These are phyloP conservation scores for Egretta garzetta DNA, from an alignment of 2,113 vertebrate species.

Conservation along the genomic window DNA sequence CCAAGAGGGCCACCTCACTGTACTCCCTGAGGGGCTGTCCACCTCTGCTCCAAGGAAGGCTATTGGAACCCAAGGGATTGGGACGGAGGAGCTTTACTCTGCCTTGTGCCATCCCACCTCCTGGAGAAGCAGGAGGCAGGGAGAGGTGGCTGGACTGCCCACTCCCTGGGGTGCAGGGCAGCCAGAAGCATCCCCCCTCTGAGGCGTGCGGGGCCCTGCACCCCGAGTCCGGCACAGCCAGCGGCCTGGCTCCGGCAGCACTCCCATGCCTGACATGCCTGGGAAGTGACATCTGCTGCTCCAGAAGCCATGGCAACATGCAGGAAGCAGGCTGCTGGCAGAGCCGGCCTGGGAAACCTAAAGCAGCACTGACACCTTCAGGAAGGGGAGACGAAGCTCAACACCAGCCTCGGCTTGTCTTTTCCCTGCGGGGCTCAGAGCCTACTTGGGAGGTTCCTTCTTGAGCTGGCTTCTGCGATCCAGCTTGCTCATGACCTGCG, in stretches of 20 bases:
- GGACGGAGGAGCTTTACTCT: not conserved
- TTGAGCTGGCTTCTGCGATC: slow-evolving; percentile 87
- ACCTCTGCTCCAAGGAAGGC: not conserved
- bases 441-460: slow-evolving; percentile 69
- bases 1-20: not conserved
- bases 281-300: not conserved
- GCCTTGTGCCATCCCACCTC: not conserved
- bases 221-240: not conserved
- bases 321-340: not conserved
- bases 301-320: slow-evolving; percentile 19
- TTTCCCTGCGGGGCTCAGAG: slow-evolving; percentile 33
- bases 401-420: not conserved
- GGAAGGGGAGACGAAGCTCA: slow-evolving; percentile 59
- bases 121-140: not conserved
- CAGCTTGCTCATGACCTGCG: slow-evolving; percentile 99
- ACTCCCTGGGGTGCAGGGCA: not conserved
- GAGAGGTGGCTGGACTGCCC: not conserved
- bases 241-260: not conserved
- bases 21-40: not conserved
- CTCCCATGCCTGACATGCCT: not conserved
- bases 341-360: slow-evolving; percentile 7
- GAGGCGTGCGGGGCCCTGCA: not conserved
- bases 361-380: slow-evolving; percentile 68
- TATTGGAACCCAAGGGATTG: not conserved
- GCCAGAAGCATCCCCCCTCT: not conserved